Conservation (phyloP, 2,113 vertebrate genomes). For the Apistogramma diplotaenia region DNA sequence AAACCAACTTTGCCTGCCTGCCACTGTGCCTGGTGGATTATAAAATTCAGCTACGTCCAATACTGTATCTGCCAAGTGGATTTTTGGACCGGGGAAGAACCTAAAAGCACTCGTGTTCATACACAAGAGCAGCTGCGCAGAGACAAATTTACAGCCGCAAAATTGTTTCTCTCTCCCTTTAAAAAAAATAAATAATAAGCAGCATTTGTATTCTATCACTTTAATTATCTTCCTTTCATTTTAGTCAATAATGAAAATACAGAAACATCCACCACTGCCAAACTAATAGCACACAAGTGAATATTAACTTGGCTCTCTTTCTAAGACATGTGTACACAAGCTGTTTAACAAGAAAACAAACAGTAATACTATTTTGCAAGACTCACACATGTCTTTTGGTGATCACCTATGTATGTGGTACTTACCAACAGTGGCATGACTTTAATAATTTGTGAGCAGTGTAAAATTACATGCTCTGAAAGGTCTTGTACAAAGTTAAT, state of each 20-base stretch:
- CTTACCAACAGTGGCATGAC: background rate
- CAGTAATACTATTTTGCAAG: background rate
- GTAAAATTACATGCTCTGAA: background rate
- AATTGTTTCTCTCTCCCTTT: conserved; percentile 14
- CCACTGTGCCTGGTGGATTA: conserved; percentile 35
- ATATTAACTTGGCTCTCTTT: conserved; percentile 23
- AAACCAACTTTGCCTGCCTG: conserved; percentile 44
- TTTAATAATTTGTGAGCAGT: background rate
- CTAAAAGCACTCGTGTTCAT: conserved; percentile 51
- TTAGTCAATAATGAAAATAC: background rate
- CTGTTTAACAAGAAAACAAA: conserved; percentile 8
- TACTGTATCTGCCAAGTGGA: conserved; percentile 51
- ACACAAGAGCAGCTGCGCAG: conserved; percentile 46
- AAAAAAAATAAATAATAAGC: too few relatives aligned
- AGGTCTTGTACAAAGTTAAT: background rate
- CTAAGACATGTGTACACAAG: conserved; percentile 4
- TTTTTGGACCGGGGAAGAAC: conserved; percentile 46
- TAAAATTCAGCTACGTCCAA: conserved; percentile 37
- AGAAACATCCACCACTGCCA: conserved; percentile 4
- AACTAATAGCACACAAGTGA: conserved; percentile 34
- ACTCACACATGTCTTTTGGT: background rate
- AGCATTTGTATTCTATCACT: conserved; percentile 17
- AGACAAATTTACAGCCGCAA: conserved; percentile 31
- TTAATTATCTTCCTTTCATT: conserved; percentile 27
- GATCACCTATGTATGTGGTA: background rate